These are phyloP conservation scores for Trypoxylon attenuatum DNA, from an alignment of 2,888 invertebrate species.

Conservation along the genomic window DNA sequence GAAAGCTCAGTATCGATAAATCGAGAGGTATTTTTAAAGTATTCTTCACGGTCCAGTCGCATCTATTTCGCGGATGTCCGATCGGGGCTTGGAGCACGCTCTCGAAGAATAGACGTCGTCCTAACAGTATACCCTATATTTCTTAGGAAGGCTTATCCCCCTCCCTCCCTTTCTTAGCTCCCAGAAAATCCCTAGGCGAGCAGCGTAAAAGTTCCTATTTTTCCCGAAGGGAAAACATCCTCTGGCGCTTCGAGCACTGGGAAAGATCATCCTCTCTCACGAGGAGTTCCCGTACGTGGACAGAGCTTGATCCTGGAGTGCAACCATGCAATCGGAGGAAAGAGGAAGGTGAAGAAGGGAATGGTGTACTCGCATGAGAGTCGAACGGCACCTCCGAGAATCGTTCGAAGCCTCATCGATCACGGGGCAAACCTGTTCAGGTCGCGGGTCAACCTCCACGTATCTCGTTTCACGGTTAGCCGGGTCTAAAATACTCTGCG, in stretches of 20 bases:
- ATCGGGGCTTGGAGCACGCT: slow-evolving; percentile 12
- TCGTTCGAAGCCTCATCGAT: slow-evolving; percentile 53
- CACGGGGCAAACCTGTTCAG: slow-evolving; percentile 31
- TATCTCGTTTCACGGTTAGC: slow-evolving; percentile 64
- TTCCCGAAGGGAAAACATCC: slow-evolving; percentile 40
- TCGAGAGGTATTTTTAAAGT: slow-evolving; percentile 7
- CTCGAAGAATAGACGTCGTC: slow-evolving; percentile 34
- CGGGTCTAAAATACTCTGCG: slow-evolving; percentile 52
- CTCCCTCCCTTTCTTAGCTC: slow-evolving; percentile 11
- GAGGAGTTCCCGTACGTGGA: slow-evolving; percentile 13
- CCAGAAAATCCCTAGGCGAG: slow-evolving; percentile 42
- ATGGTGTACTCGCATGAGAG: slow-evolving; percentile 2
- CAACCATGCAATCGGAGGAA: no score
- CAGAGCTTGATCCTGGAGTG: no score
- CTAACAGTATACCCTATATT: slow-evolving; percentile 19
- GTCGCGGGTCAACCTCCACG: slow-evolving; percentile 36
- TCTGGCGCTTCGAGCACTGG: slow-evolving; percentile 16
- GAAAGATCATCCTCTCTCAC: slow-evolving; percentile 5
- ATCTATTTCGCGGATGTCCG: slow-evolving; percentile 33
- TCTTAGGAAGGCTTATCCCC: slow-evolving; percentile 32
- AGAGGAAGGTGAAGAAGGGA: no score
- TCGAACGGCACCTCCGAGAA: slow-evolving; percentile 25
- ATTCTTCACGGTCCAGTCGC: slow-evolving; percentile 18
- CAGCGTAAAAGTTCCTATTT: slow-evolving; percentile 48
- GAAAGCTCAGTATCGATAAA: not conserved